Conservation (phyloP, 1,140 invertebrate genomes). For the Aphelenchoides besseyi region DNA sequence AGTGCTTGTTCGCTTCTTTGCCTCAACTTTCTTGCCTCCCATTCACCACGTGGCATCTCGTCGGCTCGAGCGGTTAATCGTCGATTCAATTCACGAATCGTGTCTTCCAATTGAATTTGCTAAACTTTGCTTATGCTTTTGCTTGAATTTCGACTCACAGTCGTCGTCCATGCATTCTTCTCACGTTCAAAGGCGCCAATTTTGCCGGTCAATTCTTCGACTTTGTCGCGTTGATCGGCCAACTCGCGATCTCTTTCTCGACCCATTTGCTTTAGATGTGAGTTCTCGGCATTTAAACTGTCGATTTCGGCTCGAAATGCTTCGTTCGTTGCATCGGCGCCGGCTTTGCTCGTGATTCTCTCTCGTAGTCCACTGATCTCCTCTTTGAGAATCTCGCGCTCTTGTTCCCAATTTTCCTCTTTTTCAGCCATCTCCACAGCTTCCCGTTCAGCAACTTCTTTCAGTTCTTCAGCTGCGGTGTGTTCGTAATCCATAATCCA, state of each 20-base stretch:
- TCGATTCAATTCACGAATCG: constrained; percentile 54
- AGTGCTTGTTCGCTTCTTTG: constrained; percentile 59
- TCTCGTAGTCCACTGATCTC: constrained; percentile 52
- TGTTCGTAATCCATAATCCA: constrained; percentile 61
- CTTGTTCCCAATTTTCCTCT: constrained; percentile 58
- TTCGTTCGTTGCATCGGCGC: constrained; percentile 46
- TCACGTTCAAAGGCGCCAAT: constrained; percentile 36
- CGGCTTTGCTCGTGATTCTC: constrained; percentile 48
- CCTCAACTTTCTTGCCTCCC: constrained; percentile 53
- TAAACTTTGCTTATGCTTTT: constrained; percentile 25
- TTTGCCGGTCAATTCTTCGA: constrained; percentile 34
- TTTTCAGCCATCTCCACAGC: constrained; percentile 53
- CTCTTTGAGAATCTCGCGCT: constrained; percentile 46
- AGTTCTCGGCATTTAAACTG: constrained; percentile 56
- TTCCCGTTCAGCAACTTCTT: constrained; percentile 53
- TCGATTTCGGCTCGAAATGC: constrained; percentile 61
- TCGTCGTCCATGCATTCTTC: constrained; percentile 16
- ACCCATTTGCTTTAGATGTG: constrained; percentile 45
- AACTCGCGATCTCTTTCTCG: constrained; percentile 56
- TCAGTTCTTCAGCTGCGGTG: constrained; percentile 58
- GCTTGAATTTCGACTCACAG: constrained; percentile 8
- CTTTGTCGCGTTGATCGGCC: constrained; percentile 50
- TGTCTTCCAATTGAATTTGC: constrained; percentile 59
- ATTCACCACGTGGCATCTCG: constrained; percentile 28
- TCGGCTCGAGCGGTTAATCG: constrained; percentile 48